These are phyloP conservation scores for Irena cyanogastra DNA, from an alignment of 2,113 vertebrate species.

Conservation along the genomic window DNA sequence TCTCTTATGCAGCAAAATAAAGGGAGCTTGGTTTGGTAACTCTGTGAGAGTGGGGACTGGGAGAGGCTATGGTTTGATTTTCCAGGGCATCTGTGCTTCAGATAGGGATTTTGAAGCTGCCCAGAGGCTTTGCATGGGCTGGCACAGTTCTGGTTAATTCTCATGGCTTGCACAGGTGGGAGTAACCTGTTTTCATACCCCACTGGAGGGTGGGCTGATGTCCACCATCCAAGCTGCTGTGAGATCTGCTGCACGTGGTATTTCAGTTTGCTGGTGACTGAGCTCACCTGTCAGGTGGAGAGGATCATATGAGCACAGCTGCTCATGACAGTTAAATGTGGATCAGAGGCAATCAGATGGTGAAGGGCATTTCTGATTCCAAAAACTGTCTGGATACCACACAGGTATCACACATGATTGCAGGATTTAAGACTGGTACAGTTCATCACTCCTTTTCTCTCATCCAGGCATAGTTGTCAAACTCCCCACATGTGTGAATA, in stretches of 20 bases:
- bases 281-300: not conserved
- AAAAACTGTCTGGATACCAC: not conserved
- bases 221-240: not conserved
- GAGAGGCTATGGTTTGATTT: not conserved
- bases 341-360: not conserved
- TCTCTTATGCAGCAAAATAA: not conserved
- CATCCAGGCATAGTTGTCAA: not conserved
- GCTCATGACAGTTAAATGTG: not conserved
- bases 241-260: not conserved
- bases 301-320: not conserved
- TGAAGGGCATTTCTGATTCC: not conserved
- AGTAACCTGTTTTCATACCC: not conserved
- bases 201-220: not conserved
- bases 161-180: not conserved
- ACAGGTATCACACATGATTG: not conserved
- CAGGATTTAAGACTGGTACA: not conserved
- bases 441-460: not conserved
- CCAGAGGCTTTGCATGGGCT: not conserved
- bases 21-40: not conserved
- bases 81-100: not conserved
- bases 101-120: fast-evolving
- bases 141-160: not conserved
- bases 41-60: not conserved
- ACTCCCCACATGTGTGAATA: not conserved
- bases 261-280: not conserved